Conservation (phyloP, 2,113 vertebrate genomes). For the Lampris megalopsis region DNA sequence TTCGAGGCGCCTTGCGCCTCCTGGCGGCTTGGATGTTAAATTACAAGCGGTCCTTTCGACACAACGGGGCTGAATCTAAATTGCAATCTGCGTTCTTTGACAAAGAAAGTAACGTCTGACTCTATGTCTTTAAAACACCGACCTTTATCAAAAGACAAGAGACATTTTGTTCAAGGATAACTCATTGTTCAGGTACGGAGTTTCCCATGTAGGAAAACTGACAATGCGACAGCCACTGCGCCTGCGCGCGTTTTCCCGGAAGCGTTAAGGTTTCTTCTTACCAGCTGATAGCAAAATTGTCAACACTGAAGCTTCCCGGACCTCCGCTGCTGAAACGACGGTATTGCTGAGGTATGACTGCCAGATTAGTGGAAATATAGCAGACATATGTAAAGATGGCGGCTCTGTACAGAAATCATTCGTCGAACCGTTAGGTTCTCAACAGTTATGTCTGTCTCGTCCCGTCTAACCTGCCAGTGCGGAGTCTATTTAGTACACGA, state of each 20-base stretch:
- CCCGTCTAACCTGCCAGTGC: constrained; percentile 26
- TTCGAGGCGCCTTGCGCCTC: constrained; percentile 16
- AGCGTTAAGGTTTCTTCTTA: constrained; percentile 60
- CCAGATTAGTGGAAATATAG: background rate
- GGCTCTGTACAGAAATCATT: background rate
- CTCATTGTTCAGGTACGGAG: constrained; percentile 20
- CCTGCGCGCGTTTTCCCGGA: constrained; percentile 76
- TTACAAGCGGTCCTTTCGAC: background rate
- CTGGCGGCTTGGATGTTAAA: background rate
- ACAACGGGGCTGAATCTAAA: too few species aligned
- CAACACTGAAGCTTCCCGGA: constrained; percentile 68
- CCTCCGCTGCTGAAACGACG: constrained; percentile 18
- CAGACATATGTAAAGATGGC: accelerated
- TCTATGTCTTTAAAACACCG: background rate
- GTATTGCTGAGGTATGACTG: background rate
- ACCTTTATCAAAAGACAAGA: background rate
- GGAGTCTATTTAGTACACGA: constrained; percentile 48
- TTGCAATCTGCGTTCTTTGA: too few species aligned
- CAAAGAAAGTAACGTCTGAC: too few species aligned
- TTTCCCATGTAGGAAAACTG: constrained; percentile 4
- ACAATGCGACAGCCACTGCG: constrained; percentile 68
- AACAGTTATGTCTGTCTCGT: constrained; percentile 18
- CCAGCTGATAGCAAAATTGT: constrained; percentile 79
- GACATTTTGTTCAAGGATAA: too few species aligned
- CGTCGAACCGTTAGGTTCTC: constrained; percentile 41